Evolutionary conservation across 2,888 invertebrate species (phyloP).

Genomic region (Acleris holmiana): DNA sequence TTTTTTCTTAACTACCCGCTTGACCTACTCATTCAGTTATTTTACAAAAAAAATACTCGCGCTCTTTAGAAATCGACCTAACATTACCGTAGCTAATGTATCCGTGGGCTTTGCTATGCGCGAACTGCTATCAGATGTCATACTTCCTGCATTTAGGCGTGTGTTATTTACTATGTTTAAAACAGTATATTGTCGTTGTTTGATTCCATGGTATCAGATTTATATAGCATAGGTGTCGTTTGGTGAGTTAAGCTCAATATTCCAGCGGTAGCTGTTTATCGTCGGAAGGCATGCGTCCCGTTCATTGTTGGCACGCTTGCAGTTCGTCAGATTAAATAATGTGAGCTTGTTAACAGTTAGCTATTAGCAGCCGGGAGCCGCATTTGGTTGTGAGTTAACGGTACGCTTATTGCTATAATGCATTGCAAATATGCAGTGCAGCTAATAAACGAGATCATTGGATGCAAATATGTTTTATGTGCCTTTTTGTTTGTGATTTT

Average conservation of each 20-base stretch:
- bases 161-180: constrained; percentile 24
- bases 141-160: constrained; percentile 28
- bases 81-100: constrained; percentile 4
- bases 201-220: constrained; percentile 36
- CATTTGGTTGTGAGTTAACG: constrained; percentile 35
- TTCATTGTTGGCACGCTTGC: constrained; percentile 58
- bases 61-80: constrained; percentile 25
- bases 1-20: constrained; percentile 21
- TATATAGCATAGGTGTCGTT: constrained; percentile 27
- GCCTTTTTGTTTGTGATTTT: background rate
- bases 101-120: constrained; percentile 1
- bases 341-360: constrained; percentile 50
- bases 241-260: constrained; percentile 45
- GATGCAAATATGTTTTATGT: constrained; percentile 16
- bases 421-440: constrained; percentile 8
- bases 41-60: constrained; percentile 11
- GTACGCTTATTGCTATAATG: constrained; percentile 17
- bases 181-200: constrained; percentile 20
- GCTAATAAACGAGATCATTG: constrained; percentile 25
- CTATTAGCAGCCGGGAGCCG: constrained; percentile 42
- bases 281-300: constrained; percentile 52
- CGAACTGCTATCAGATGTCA: constrained; percentile 20
- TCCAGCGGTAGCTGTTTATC: constrained; percentile 58
- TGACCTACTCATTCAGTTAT: constrained; percentile 25
- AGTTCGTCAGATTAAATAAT: constrained; percentile 56